Evolutionary conservation across 92 coral and sea anemone species (phyloP).

Genomic region (Palythoa grandis): DNA sequence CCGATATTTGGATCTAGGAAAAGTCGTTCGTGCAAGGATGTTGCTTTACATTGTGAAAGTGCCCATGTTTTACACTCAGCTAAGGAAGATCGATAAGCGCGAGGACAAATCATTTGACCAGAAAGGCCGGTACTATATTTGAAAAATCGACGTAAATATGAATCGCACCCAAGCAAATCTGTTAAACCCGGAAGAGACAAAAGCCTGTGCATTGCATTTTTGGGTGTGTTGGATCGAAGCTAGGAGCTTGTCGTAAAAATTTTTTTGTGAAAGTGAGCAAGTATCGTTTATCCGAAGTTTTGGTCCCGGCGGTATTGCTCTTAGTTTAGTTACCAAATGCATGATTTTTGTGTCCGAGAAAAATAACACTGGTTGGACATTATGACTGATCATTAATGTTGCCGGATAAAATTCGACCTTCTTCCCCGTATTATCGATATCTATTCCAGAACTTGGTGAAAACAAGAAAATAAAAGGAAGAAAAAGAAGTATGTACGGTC

Average conservation of each 20-base stretch:
- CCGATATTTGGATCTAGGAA: not conserved
- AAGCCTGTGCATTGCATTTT: conserved; percentile 6
- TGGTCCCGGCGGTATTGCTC: not conserved
- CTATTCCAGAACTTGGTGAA: not conserved
- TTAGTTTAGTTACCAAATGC: not conserved
- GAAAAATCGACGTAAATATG: conserved; percentile 16
- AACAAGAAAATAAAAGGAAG: not conserved
- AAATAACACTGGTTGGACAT: conserved; percentile 24
- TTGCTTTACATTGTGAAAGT: not conserved
- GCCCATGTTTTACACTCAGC: conserved; percentile 38
- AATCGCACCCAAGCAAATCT: conserved; percentile 19
- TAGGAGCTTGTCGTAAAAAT: conserved; percentile 10
- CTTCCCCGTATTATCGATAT: conserved; percentile 36
- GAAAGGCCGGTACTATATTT: conserved; percentile 3
- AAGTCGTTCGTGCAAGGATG: conserved; percentile 13
- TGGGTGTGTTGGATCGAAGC: conserved; percentile 18
- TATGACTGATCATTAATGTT: conserved; percentile 34
- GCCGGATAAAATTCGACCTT: conserved; percentile 20
- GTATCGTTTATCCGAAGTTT: not conserved
- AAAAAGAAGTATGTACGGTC: not conserved
- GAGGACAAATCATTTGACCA: conserved; percentile 32
- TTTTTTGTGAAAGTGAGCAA: conserved; percentile 8
- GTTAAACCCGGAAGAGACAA: conserved; percentile 25
- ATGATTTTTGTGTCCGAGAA: conserved; percentile 25
- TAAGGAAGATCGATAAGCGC: conserved; percentile 16